These are phyloP conservation scores for Eueides isabella DNA, from an alignment of 1,140 invertebrate genomes.

Conservation along the genomic window DNA sequence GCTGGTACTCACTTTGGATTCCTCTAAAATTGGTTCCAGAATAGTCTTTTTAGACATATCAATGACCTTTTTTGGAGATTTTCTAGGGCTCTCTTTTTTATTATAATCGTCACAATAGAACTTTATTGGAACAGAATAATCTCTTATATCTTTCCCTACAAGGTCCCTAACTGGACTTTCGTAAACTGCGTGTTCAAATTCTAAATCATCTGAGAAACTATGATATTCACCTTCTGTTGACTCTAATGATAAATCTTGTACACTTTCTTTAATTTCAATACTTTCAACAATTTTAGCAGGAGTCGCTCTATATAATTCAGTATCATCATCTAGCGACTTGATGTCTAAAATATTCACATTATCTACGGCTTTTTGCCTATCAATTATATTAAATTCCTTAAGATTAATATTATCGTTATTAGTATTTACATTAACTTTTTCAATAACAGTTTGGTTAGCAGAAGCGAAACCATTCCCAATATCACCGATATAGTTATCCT, in stretches of 20 bases:
- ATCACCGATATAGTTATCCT: constrained; percentile 71
- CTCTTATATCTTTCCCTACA: constrained; percentile 75
- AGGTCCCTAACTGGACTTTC: constrained; percentile 77
- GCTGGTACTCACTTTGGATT: constrained; percentile 70
- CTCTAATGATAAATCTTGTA: constrained; percentile 40
- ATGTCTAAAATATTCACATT: neutral
- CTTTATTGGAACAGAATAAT: constrained; percentile 75
- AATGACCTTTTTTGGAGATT: constrained; percentile 54
- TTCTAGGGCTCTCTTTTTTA: constrained; percentile 53
- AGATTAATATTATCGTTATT: constrained; percentile 8
- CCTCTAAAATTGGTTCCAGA: constrained; percentile 72
- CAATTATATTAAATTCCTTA: neutral
- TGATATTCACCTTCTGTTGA: constrained; percentile 70
- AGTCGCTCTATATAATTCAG: constrained; percentile 18
- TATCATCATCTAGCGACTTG: neutral
- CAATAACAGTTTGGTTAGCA: constrained; percentile 58
- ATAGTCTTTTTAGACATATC: constrained; percentile 44
- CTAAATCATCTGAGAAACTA: constrained; percentile 74
- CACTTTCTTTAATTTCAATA: neutral
- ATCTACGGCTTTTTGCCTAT: neutral
- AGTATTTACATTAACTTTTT: constrained; percentile 31
- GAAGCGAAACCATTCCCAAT: constrained; percentile 59
- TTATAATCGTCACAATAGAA: constrained; percentile 70
- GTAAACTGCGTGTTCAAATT: constrained; percentile 63
- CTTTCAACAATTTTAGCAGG: constrained; percentile 24